Evolutionary conservation across 23 tunicate species (phyloP), one percentile per base, ranked within the genome.

Genomic region (Trididemnum miniatum): DNA sequence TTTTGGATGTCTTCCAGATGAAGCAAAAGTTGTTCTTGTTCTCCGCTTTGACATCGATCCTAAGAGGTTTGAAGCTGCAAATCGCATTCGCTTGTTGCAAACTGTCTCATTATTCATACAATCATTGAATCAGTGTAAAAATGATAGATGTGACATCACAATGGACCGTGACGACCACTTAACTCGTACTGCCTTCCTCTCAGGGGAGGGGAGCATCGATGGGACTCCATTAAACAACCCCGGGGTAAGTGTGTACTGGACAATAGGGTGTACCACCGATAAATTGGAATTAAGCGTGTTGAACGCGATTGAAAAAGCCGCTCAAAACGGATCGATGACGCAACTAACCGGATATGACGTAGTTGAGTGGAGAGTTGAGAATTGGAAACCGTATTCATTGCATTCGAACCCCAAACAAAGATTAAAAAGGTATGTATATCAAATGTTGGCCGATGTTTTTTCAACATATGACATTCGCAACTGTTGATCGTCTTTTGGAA

Each of bases 221-320:
- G 36, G 35, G 5, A 23, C 40, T 34, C 36, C 71, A 7, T 35
- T 26, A 29, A 52, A 35, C 20, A 31, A 28, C 26, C 71, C 79
- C 3, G 82, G 62, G 5, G 83, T 85, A 0, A 23, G 52, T 23
- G 32, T 91, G 31, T 91, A 87, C 65, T 91, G 97, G 97, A 80
- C 90, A 31, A 20, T 91, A 15, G 97, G 83, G 0, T 91, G 97
- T 64, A 76, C 87, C 44, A 34, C 84, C 1, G 96, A 90, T 80
- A 37, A 81, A 35, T 62, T 79, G 25, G 84, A 86, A 0, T 54
- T 71, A 20, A 50, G 81, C 32, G 79, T 65, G 1, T 71, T 91
- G 35, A 87, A 86, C 26, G 23, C 26, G 22, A 22, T 91, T 3
- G 97, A 91, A 71, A 51, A 62, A 27, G 31, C 74, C 1, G 72